Percentiles rank a stretch among this genome's conserved stretches.
These are phyloP conservation scores for Trochalopteron elliotii DNA, from an alignment of 2,113 vertebrate genomes.

Conservation along the genomic window DNA sequence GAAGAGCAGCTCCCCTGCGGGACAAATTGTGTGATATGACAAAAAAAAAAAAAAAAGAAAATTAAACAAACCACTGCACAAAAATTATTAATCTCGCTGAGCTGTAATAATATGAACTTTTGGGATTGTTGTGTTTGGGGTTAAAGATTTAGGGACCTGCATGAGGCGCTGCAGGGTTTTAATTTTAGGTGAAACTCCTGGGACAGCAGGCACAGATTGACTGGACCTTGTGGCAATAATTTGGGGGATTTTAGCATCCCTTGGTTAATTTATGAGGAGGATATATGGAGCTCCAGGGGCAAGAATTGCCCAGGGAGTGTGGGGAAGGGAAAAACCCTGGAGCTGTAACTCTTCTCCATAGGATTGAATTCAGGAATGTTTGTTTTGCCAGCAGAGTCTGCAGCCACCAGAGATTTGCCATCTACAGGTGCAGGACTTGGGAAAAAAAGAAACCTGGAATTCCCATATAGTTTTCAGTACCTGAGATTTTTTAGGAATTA, in stretches of 20 bases:
- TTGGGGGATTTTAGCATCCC: fast-evolving
- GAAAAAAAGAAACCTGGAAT: not conserved
- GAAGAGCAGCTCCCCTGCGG: not conserved
- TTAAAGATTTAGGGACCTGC: not conserved
- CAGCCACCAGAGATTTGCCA: not conserved
- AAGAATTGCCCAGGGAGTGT: not conserved
- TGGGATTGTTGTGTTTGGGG: not conserved
- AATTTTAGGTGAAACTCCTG: not conserved
- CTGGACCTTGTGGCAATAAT: not conserved
- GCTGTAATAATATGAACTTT: not conserved
- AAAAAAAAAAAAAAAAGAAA: not conserved
- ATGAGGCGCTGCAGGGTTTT: not conserved
- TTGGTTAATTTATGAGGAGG: not conserved
- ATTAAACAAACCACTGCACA: not conserved
- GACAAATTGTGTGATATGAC: not conserved
- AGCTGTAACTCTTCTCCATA: not conserved
- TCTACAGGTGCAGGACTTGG: not conserved
- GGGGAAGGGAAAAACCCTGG: not conserved
- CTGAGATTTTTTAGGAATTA: not conserved
- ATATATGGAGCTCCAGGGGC: not conserved
- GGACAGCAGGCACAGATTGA: not conserved
- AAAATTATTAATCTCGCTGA: not conserved
- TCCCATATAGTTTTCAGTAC: fast-evolving
- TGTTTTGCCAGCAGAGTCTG: not conserved
- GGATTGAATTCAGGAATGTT: not conserved